These are phyloP conservation scores for Perodicticus potto DNA, from an alignment of 2,797 vertebrate species.

Conservation along the genomic window DNA sequence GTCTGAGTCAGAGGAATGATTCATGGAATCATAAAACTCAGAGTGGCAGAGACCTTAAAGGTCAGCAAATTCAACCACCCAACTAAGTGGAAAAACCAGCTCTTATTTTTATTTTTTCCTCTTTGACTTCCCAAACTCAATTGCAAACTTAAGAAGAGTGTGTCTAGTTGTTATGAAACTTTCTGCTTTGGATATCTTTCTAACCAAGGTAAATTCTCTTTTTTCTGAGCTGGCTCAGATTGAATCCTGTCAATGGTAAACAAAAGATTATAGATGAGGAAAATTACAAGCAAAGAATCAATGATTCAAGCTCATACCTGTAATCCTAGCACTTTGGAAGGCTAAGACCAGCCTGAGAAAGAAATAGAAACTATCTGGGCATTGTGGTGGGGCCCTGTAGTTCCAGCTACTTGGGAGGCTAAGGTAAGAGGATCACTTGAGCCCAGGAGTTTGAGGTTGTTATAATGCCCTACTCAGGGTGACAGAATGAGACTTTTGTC, in stretches of 20 bases:
- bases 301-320: background rate
- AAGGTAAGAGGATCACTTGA: no score
- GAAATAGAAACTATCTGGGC: no score
- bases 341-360: no score
- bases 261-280: background rate
- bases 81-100: conserved; percentile 77
- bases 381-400: no score
- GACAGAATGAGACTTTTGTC: no score
- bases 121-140: conserved; percentile 47
- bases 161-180: conserved; percentile 24
- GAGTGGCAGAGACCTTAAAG: conserved; percentile 74
- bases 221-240: background rate
- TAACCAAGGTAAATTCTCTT: background rate
- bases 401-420: no score
- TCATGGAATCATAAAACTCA: conserved; percentile 77
- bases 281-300: background rate
- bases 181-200: conserved; percentile 33
- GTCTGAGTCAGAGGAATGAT: conserved; percentile 71
- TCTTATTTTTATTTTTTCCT: conserved; percentile 71
- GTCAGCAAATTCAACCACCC: conserved; percentile 73
- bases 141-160: conserved; percentile 33
- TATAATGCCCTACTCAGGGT: no score
- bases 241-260: background rate
- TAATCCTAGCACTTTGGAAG: no score
- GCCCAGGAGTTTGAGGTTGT: no score